These are phyloP conservation scores for Eupleurogrammus muticus DNA, from an alignment of 2,797 vertebrate genomes.

Conservation along the genomic window DNA sequence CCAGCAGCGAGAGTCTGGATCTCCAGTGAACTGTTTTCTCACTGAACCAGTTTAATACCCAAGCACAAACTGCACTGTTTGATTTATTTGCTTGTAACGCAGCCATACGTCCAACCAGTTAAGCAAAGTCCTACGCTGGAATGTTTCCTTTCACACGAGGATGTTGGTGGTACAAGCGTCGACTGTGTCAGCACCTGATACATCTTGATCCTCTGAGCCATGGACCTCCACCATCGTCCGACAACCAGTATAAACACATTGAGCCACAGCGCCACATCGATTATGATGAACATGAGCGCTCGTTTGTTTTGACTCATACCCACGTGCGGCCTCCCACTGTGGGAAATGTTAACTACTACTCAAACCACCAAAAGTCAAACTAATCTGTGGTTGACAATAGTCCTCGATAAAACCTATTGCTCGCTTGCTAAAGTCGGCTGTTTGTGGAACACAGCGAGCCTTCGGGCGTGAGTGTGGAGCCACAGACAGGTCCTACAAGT, in stretches of 20 bases:
- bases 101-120: neutral
- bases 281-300: neutral
- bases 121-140: neutral
- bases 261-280: neutral
- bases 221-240: neutral
- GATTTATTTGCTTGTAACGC: conserved; percentile 22
- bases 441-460: neutral
- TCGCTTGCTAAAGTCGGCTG: neutral
- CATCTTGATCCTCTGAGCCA: neutral
- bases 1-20: neutral
- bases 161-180: neutral
- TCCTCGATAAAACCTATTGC: neutral
- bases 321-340: neutral
- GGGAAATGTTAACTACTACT: neutral
- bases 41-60: neutral
- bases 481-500: too few species aligned
- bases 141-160: neutral
- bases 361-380: neutral
- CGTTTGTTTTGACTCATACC: neutral
- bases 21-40: conserved; percentile 3
- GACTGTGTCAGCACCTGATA: neutral
- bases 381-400: neutral
- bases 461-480: neutral
- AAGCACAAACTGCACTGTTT: conserved; percentile 19
- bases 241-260: neutral